A percentile compares a stretch with the other conserved stretches of the same genome.
Conservation (phyloP, 2,113 vertebrate species). For the Gobio gobio region DNA sequence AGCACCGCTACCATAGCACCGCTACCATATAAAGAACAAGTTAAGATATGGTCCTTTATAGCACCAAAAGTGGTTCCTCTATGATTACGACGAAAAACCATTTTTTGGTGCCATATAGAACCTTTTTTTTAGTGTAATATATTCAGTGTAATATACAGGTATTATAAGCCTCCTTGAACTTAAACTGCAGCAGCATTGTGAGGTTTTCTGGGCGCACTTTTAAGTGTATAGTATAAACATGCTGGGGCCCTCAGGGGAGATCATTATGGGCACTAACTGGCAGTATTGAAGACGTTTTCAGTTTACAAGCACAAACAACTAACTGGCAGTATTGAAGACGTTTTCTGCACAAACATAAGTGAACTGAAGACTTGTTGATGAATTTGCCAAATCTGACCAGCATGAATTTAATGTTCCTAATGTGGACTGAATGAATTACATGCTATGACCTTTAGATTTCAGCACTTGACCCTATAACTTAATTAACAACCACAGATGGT, state of each 20-base stretch:
- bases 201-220: too few species aligned
- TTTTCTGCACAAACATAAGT: neutral
- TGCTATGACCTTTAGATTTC: conserved; percentile 17
- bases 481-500: conserved; percentile 47
- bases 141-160: neutral
- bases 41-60: too few species aligned
- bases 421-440: neutral
- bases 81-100: too few species aligned
- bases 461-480: conserved; percentile 20
- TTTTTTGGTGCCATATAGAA: too few species aligned
- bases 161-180: neutral
- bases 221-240: too few species aligned
- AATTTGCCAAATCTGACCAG: neutral
- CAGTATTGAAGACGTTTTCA: neutral
- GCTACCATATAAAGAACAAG: too few species aligned
- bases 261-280: neutral
- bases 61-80: too few species aligned
- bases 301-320: neutral
- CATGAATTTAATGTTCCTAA: neutral
- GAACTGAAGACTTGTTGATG: neutral
- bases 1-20: too few species aligned
- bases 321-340: neutral
- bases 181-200: neutral
- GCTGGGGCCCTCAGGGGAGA: too few species aligned
- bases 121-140: too few species aligned